These are phyloP conservation scores for Labroides dimidiatus DNA, from an alignment of 2,797 vertebrate species.

Conservation along the genomic window DNA sequence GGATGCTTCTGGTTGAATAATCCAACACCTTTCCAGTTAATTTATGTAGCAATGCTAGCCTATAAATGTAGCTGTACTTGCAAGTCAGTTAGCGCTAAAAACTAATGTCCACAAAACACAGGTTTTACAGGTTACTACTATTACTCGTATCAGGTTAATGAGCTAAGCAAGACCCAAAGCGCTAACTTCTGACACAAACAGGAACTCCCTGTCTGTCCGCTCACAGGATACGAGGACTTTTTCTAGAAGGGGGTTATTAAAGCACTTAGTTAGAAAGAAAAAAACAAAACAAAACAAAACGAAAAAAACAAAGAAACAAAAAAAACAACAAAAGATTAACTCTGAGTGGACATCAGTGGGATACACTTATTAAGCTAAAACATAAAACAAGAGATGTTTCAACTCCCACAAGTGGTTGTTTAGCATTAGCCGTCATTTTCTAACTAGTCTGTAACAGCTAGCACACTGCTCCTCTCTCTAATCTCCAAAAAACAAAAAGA, in stretches of 20 bases:
- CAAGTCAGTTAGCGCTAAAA: neutral
- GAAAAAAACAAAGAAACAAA: no score
- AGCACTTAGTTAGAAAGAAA: constrained; percentile 9
- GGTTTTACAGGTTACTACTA: no score
- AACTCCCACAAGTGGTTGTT: neutral
- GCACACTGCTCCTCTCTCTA: neutral
- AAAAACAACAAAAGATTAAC: constrained; percentile 2
- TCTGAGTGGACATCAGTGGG: no score
- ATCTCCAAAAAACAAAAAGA: neutral
- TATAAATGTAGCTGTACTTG: neutral
- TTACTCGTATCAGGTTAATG: no score
- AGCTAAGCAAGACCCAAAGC: neutral
- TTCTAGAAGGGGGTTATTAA: neutral
- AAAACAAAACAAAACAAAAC: no score
- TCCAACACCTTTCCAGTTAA: neutral
- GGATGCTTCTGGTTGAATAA: no score
- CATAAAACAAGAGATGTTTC: neutral
- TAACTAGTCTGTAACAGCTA: neutral
- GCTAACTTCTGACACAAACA: neutral
- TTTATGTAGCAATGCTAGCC: no score
- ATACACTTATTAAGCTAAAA: neutral
- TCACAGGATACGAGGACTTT: neutral
- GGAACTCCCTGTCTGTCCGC: constrained; percentile 1
- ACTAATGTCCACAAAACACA: neutral
- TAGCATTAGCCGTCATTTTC: neutral